phyloP scores from a whole-genome alignment of 2,797 vertebrate genomes.

The Melopsittacus undulatus region DNA sequence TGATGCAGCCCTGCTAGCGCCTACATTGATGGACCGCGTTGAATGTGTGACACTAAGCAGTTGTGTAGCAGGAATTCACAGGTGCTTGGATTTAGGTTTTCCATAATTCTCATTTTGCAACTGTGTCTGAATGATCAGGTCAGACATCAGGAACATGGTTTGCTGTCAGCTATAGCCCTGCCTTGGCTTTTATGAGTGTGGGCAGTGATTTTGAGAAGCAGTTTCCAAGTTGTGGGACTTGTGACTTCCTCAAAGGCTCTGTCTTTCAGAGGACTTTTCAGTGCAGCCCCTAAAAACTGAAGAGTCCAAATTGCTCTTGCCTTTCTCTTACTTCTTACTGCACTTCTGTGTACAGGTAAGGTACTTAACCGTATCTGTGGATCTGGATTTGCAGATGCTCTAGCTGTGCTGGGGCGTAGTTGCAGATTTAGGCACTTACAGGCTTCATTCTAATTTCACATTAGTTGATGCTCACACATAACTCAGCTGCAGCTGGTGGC shows the following conservation, averaged over 20 bases:
- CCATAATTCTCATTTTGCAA: not conserved
- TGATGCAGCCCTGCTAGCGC: not conserved
- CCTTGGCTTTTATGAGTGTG: not conserved
- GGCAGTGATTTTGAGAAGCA: not conserved
- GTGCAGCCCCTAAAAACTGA: not conserved
- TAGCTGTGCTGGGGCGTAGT: not conserved
- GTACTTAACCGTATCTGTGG: fast-evolving
- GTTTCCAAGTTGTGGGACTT: not conserved
- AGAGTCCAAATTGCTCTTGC: not conserved
- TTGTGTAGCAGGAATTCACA: not conserved
- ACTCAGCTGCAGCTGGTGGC: not conserved
- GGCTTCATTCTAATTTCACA: not conserved
- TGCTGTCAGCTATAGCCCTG: not conserved
- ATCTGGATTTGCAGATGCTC: not conserved
- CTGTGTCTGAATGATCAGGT: not conserved
- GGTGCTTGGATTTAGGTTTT: not conserved
- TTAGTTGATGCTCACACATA: not conserved
- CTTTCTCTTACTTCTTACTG: not conserved
- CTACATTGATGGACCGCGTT: not conserved
- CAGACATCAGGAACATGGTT: not conserved
- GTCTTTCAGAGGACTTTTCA: not conserved
- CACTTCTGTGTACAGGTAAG: not conserved
- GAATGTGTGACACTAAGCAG: not conserved
- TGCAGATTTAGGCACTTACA: not conserved
- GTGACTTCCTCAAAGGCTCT: not conserved